Evolutionary conservation across 2,797 vertebrate genomes (phyloP).

Genomic region (Microctenopoma lineatum): DNA sequence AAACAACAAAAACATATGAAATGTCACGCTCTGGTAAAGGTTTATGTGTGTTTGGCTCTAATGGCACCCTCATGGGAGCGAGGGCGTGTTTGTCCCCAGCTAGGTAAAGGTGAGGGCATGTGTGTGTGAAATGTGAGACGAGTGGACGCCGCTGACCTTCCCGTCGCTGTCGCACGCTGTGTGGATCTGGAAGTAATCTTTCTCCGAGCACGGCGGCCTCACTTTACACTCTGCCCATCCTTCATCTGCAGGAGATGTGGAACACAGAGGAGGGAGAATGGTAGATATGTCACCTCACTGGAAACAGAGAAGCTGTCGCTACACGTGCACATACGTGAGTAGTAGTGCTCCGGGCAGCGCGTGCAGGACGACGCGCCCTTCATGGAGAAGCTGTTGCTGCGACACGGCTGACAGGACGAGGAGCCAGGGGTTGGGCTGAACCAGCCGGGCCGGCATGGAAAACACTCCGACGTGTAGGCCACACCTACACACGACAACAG

Average conservation of each 20-base stretch:
- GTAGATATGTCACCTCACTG: background rate
- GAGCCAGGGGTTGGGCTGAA: slow-evolving; percentile 89
- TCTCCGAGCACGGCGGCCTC: slow-evolving; percentile 89
- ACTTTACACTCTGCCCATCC: slow-evolving; percentile 88
- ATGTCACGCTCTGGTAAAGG: too few species aligned
- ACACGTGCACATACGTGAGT: slow-evolving; percentile 84
- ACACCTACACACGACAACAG: slow-evolving; percentile 84
- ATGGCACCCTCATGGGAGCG: background rate
- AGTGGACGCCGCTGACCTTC: slow-evolving; percentile 85
- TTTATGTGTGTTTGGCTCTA: background rate
- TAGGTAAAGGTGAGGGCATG: background rate
- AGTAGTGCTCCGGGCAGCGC: slow-evolving; percentile 87
- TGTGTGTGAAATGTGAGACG: slow-evolving; percentile 11
- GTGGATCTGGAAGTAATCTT: slow-evolving; percentile 96
- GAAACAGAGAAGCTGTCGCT: background rate
- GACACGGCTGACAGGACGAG: slow-evolving; percentile 89
- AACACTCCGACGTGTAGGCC: slow-evolving; percentile 96
- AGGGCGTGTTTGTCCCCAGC: slow-evolving; percentile 10
- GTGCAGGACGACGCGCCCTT: slow-evolving; percentile 90
- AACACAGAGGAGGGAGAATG: slow-evolving; percentile 1
- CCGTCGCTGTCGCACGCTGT: slow-evolving; percentile 92
- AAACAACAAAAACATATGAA: too few species aligned
- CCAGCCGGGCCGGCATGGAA: slow-evolving; percentile 93
- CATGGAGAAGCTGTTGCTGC: slow-evolving; percentile 90
- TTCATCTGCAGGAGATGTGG: slow-evolving; percentile 84